phyloP scores from a whole-genome alignment of 1,140 invertebrate species.

The Drosophila serrata region DNA sequence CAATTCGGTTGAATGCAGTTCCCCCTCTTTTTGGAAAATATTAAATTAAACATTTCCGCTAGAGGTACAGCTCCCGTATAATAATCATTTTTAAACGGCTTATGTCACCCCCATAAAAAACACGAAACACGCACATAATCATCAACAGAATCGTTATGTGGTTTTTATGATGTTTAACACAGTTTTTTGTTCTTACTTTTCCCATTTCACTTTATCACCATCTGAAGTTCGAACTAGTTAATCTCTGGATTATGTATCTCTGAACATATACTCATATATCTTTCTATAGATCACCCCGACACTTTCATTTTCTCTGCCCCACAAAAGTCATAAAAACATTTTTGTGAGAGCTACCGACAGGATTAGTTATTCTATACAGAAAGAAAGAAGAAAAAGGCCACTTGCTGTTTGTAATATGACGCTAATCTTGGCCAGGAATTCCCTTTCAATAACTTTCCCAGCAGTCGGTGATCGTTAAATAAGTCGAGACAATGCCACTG shows the following conservation, averaged over 20 bases:
- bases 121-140: conserved; percentile 24
- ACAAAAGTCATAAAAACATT: conserved; percentile 66
- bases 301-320: conserved; percentile 54
- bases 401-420: conserved; percentile 78
- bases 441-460: conserved; percentile 61
- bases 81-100: conserved; percentile 39
- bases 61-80: conserved; percentile 11
- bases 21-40: conserved; percentile 18
- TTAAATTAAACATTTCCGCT: conserved; percentile 73
- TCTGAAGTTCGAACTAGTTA: conserved; percentile 50
- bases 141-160: conserved; percentile 13
- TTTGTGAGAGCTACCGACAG: conserved; percentile 36
- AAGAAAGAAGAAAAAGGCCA: conserved; percentile 35
- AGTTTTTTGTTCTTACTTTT: conserved; percentile 25
- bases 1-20: conserved; percentile 43
- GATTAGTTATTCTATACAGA: conserved; percentile 12
- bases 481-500: conserved; percentile 42
- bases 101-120: conserved; percentile 58
- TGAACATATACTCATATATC: conserved; percentile 2
- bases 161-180: conserved; percentile 21
- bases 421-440: conserved; percentile 72
- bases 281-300: conserved; percentile 18
- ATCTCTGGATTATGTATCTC: conserved; percentile 30
- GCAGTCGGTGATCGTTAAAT: conserved; percentile 50
- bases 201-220: conserved; percentile 18